phyloP scores from a whole-genome alignment of 2,888 invertebrate genomes.

The Drosophila birchii region DNA sequence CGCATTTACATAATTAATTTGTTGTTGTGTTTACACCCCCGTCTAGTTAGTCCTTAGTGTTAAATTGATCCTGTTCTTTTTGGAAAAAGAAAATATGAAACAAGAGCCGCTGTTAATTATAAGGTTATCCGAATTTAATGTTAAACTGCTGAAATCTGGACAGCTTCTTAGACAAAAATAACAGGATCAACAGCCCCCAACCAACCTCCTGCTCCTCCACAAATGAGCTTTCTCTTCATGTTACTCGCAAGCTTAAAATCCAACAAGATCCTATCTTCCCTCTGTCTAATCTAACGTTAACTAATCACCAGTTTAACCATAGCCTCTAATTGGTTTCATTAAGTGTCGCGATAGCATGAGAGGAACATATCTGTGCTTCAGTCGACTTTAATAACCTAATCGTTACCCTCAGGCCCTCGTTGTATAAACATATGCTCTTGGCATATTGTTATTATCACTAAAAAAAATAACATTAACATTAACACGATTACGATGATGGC shows the following conservation, averaged over 20 bases:
- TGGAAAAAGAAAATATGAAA: neutral
- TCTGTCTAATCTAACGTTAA: slow-evolving; percentile 22
- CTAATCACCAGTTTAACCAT: slow-evolving; percentile 36
- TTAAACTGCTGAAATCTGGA: neutral
- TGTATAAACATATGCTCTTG: slow-evolving; percentile 34
- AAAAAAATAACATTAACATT: slow-evolving; percentile 23
- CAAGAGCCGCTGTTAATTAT: no score
- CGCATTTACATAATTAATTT: slow-evolving; percentile 10
- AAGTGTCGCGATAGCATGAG: slow-evolving; percentile 22
- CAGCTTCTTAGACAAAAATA: neutral
- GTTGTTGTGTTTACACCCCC: slow-evolving; percentile 43
- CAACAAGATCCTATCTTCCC: slow-evolving; percentile 36
- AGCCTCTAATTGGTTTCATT: slow-evolving; percentile 63
- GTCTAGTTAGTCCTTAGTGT: slow-evolving; percentile 2
- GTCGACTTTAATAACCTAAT: slow-evolving; percentile 20
- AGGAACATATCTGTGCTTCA: neutral
- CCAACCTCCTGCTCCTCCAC: neutral
- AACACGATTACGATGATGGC: slow-evolving; percentile 16
- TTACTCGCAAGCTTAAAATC: slow-evolving; percentile 21
- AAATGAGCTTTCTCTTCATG: slow-evolving; percentile 46
- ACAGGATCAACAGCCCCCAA: neutral
- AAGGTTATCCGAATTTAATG: neutral
- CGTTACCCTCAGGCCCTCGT: slow-evolving; percentile 67
- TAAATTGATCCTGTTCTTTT: slow-evolving; percentile 4
- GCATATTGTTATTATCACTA: slow-evolving; percentile 36